Base-by-base conservation (phyloP, 2,113 vertebrate genomes). In the Todiramphus chloris region DNA sequence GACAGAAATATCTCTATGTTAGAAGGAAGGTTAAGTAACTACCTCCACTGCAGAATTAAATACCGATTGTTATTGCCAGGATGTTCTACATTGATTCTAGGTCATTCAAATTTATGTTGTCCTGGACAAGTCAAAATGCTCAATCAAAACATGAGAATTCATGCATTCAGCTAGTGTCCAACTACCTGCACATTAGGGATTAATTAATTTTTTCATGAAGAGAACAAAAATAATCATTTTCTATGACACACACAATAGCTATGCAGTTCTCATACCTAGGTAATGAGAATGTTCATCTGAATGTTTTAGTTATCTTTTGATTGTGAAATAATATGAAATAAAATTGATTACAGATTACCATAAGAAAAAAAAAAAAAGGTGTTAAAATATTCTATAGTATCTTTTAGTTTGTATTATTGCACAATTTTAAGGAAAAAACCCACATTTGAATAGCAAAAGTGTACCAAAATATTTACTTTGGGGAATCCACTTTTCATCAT, bases 81-180 rank as follows among this genome's bases (percentile, higher is more conserved):
- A 37, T 93, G 72, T 44, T 88, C 69, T 93, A 24, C 37, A 68
- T 31, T 90, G 92, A 93, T 88, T 87, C 78, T 67, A 88, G 80
- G 53, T 89, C 72, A 82, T 70, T 79, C 39, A 56, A 77, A 88
- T 88, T 62, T 83, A 62, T 76, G 68, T 62, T 77, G 76, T 50
- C 69, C 69, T 24, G 20, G 66, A 91, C 72, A 83, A 77, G 67
- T 44, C 62, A 53, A 94, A 83, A 35, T 25, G 24, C 50, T 88
- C 88, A 58, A 88, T 64, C 35, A 93, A 75, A 94, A 94, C 4
- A n/a, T 67, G 74, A 78, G 74, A 81, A 60, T 59, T 82, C 23
- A 35, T 55, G 9, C 62, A 43, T 92, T 89, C 76, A 85, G 11
- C 35, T 56, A 64, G 16, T 35, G 76, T 50, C n/a, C 75, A 93